Evolutionary conservation across 2,797 vertebrate genomes (phyloP).

Genomic region (Chaetophractus vellerosus): DNA sequence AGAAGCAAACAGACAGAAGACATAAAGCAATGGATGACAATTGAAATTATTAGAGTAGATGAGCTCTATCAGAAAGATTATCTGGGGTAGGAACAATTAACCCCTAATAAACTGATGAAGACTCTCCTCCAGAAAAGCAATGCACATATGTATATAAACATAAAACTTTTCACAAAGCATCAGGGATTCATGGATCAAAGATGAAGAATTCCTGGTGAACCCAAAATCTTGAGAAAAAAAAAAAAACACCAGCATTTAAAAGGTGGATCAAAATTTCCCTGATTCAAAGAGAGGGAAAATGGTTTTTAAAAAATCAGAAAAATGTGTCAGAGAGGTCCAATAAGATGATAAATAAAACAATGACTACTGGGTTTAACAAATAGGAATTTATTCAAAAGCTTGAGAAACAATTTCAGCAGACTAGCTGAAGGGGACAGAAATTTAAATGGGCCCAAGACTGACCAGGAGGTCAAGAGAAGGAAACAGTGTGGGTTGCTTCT

Average conservation of each 20-base stretch:
- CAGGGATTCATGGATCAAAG: not conserved
- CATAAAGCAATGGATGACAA: not conserved
- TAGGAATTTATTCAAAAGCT: not conserved
- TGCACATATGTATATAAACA: not conserved
- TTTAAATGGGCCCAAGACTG: not conserved
- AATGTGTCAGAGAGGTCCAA: not conserved
- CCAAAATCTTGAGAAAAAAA: too few species aligned
- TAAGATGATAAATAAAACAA: not conserved
- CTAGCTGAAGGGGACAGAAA: not conserved
- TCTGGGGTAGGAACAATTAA: not conserved
- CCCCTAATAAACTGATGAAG: not conserved
- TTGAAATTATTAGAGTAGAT: not conserved
- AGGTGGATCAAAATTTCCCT: not conserved
- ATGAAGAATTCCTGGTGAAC: not conserved
- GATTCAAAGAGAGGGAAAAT: not conserved
- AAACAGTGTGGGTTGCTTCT: not conserved
- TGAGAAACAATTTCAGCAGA: not conserved
- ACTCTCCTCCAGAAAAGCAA: not conserved
- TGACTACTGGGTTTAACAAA: not conserved
- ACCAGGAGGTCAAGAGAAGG: not conserved
- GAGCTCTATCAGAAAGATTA: not conserved
- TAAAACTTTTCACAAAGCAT: not conserved
- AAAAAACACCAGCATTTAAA: not conserved
- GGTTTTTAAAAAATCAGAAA: not conserved
- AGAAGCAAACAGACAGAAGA: not conserved